phyloP scores from a whole-genome alignment of 2,797 vertebrate genomes.

The Argentina silus region DNA sequence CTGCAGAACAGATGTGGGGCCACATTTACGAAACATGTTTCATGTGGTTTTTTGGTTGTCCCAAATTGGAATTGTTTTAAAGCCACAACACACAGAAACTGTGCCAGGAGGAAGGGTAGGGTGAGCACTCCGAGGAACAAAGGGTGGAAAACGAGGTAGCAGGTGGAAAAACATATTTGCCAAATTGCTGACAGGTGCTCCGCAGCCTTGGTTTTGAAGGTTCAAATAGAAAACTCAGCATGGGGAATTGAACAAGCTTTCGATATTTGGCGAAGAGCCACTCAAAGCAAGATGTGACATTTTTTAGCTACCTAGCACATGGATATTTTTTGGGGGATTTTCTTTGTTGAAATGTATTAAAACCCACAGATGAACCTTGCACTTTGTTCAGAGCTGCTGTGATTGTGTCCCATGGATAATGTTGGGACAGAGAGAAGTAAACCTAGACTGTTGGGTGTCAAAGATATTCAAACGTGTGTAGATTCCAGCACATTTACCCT shows the following conservation, averaged over 20 bases:
- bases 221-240: constrained; percentile 32
- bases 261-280: constrained; percentile 16
- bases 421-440: background rate
- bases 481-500: no score
- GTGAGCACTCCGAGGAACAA: constrained; percentile 34
- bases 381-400: constrained; percentile 1
- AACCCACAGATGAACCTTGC: background rate
- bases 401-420: background rate
- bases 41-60: constrained; percentile 43
- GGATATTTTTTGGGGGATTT: background rate
- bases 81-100: constrained; percentile 8
- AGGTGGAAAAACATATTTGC: constrained; percentile 63
- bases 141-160: constrained; percentile 50
- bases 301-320: constrained; percentile 18
- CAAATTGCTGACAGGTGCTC: constrained; percentile 66
- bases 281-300: constrained; percentile 28
- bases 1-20: constrained; percentile 17
- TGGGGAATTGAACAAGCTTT: constrained; percentile 18
- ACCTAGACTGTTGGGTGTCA: no score
- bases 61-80: constrained; percentile 9
- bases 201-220: constrained; percentile 26
- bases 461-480: no score
- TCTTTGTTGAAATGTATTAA: background rate
- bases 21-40: constrained; percentile 46
- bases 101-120: constrained; percentile 15